These are phyloP conservation scores for Illadopsis cleaveri DNA, from an alignment of 2,113 vertebrate genomes.

Conservation along the genomic window DNA sequence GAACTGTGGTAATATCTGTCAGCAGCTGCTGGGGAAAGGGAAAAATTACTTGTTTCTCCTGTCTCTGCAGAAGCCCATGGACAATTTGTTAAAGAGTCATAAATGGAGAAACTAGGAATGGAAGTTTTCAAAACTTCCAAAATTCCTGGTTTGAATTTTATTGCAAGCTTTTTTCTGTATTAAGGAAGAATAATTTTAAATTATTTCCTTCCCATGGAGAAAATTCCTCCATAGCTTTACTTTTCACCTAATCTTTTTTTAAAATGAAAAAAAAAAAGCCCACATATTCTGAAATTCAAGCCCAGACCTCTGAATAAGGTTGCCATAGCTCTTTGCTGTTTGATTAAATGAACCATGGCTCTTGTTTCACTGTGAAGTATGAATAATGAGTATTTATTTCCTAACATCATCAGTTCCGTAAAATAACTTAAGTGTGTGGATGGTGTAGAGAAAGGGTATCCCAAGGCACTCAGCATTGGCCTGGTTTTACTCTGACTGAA, in stretches of 20 bases:
- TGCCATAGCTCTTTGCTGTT: not conserved
- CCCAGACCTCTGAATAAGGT: not conserved
- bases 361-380: not conserved
- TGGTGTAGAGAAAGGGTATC: not conserved
- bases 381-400: not conserved
- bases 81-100: not conserved
- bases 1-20: not conserved
- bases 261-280: too few species aligned
- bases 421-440: not conserved
- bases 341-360: not conserved
- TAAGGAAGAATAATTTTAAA: not conserved
- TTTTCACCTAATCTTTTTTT: not conserved
- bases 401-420: not conserved
- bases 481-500: not conserved
- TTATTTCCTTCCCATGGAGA: not conserved
- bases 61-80: not conserved
- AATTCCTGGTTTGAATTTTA: not conserved
- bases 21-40: not conserved
- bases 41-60: not conserved
- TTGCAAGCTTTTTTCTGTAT: not conserved
- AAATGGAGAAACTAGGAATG: not conserved
- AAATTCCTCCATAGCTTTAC: not conserved
- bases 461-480: not conserved
- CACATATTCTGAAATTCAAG: not conserved
- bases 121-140: not conserved